Base-by-base conservation (phyloP, 2,888 invertebrate species). In the Lomographa bimaculata region DNA sequence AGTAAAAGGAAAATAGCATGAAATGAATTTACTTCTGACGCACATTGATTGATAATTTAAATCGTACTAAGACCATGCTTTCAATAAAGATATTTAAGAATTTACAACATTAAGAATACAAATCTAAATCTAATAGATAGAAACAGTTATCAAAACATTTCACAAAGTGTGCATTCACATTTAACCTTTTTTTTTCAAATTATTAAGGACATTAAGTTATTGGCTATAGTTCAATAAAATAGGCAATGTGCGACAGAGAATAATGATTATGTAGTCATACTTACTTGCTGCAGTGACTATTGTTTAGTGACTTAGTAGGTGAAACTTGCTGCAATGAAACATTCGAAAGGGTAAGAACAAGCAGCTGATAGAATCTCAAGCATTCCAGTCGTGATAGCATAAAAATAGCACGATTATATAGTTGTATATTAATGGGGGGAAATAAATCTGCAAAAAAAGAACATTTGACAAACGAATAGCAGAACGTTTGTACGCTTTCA, bases 271-370 rank as follows among this genome's bases (percentile, higher is more conserved):
- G 60, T 58, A 57, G 54, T 54, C 53, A 64, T 82, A 87, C 89
- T 89, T 74, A 89, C 89, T 85, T 87, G 81, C 62, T 72, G 66
- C 67, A 64, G 62, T 72, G 76, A 70, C 80, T 83, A 86, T 71
- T 74, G 67, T 83, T 87, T 83, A 87, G 82, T 83, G 87, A 85
- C 86, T 89, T 89, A 87, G 85, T 79, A 78, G 89, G 87, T 81
- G 89, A 87, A 59, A 87, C 72, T 80, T 79, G 87, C 87, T 87
- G 89, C 64, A 89, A 89, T 86, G 77, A 87, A 87, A 87, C 77
- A 76, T 79, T 79, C 71, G 65, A 77, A 42, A 73, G 76, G 71
- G 71, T 83, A 84, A 84, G 74, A 79, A 71, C 59, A 43, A 83
- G 83, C 83, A 72, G 74, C 66, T 70, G 60, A 71, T 54, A 71